Conservation (phyloP, 2,113 vertebrate genomes). For the Clinocottus analis region DNA sequence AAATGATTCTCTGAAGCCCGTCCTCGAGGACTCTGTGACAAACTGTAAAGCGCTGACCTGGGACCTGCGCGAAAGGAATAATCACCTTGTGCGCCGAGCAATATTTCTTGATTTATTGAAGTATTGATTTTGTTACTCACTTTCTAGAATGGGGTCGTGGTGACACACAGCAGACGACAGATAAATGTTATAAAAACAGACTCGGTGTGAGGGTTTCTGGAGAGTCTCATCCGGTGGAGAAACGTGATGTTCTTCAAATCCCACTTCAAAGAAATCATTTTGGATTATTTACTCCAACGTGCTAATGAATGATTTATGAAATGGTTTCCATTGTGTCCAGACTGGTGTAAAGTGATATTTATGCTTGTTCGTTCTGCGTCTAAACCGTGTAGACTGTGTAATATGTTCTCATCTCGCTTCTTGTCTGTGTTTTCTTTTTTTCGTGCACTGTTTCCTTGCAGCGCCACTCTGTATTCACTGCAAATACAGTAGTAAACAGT, state of each 20-base stretch:
- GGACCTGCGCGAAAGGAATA: slow-evolving; percentile 48
- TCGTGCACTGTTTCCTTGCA: slow-evolving; percentile 2
- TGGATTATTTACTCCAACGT: slow-evolving; percentile 36
- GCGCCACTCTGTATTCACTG: slow-evolving; percentile 15
- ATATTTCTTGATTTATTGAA: slow-evolving; percentile 72
- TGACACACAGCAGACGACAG: slow-evolving; percentile 54
- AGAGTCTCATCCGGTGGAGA: slow-evolving; percentile 15
- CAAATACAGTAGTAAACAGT: slow-evolving; percentile 24
- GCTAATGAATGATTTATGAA: slow-evolving; percentile 55
- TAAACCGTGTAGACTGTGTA: slow-evolving; percentile 24
- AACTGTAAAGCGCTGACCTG: slow-evolving; percentile 50
- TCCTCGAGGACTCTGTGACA: slow-evolving; percentile 16
- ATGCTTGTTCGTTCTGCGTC: slow-evolving; percentile 34
- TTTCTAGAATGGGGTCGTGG: slow-evolving; percentile 53
- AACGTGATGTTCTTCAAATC: slow-evolving; percentile 32
- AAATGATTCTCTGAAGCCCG: slow-evolving; percentile 33
- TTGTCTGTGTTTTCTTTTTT: slow-evolving; percentile 4
- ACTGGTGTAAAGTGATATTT: slow-evolving; percentile 28
- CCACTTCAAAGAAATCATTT: slow-evolving; percentile 39
- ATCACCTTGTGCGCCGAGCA: slow-evolving; percentile 58
- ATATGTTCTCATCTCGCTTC: slow-evolving; percentile 10
- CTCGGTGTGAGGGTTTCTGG: slow-evolving; percentile 5
- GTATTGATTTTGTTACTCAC: slow-evolving; percentile 73
- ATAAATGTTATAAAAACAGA: slow-evolving; percentile 64
- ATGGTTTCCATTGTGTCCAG: slow-evolving; percentile 15